A percentile compares a stretch with the other conserved stretches of the same genome.
phyloP scores from a whole-genome alignment of 2,797 vertebrate genomes.

The Scarus forsteni region DNA sequence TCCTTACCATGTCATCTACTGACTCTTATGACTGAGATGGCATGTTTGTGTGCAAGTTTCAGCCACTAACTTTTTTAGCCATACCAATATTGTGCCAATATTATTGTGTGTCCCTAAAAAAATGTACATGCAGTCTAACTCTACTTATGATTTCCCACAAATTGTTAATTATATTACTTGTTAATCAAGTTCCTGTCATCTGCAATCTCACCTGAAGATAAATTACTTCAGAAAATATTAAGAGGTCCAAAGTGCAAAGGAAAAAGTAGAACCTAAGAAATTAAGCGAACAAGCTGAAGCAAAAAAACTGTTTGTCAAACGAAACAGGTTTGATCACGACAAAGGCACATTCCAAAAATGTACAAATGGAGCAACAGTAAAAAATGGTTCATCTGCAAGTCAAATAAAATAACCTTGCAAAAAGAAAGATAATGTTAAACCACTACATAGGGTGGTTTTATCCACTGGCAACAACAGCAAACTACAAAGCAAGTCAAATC shows the following conservation, averaged over 20 bases:
- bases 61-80: too few species aligned
- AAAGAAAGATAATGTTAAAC: slow-evolving; percentile 15
- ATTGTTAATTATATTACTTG: too few species aligned
- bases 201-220: slow-evolving; percentile 44
- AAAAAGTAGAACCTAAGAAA: slow-evolving; percentile 3
- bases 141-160: too few species aligned
- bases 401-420: slow-evolving; percentile 16
- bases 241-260: not conserved
- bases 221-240: slow-evolving; percentile 30
- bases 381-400: slow-evolving; percentile 3
- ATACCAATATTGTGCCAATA: too few species aligned
- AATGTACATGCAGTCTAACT: too few species aligned
- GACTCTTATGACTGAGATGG: too few species aligned
- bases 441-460: slow-evolving; percentile 10
- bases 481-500: slow-evolving; percentile 36
- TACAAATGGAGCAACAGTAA: not conserved
- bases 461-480: slow-evolving; percentile 24
- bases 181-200: slow-evolving; percentile 16
- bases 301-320: slow-evolving; percentile 16
- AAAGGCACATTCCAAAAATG: slow-evolving; percentile 1
- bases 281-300: slow-evolving; percentile 20
- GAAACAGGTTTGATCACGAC: not conserved
- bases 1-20: too few species aligned
- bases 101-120: too few species aligned
- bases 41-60: too few species aligned